phyloP scores from a whole-genome alignment of 2,113 vertebrate genomes.

The Melanerpes formicivorus region DNA sequence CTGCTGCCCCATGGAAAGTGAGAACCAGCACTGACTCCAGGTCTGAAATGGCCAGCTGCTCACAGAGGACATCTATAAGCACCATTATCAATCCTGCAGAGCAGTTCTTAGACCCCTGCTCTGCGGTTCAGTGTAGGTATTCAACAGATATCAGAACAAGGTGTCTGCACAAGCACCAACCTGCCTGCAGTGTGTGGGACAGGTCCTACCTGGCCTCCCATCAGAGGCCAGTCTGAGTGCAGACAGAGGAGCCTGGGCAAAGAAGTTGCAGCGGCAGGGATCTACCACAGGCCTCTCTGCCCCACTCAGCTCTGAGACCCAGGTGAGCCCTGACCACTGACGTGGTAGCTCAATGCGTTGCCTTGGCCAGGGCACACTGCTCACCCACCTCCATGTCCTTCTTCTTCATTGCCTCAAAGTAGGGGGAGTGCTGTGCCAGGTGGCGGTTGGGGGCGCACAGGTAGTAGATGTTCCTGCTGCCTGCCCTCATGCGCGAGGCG shows the following conservation, averaged over 20 bases:
- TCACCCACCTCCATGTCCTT: constrained; percentile 91
- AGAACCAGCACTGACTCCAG: background rate
- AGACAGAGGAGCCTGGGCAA: background rate
- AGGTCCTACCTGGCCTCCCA: background rate
- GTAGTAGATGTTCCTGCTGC: constrained; percentile 95
- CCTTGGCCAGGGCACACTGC: background rate
- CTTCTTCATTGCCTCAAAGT: constrained; percentile 96
- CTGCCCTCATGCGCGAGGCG: constrained; percentile 87
- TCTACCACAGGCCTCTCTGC: background rate
- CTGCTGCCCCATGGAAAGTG: background rate
- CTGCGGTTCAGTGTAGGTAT: background rate
- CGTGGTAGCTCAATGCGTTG: background rate
- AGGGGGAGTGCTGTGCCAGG: constrained; percentile 91
- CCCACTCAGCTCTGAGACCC: background rate
- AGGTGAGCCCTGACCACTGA: background rate
- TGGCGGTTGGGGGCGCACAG: constrained; percentile 92
- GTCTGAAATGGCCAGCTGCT: background rate
- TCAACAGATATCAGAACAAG: background rate
- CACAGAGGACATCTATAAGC: background rate
- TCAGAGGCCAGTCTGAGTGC: background rate
- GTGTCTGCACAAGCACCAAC: background rate
- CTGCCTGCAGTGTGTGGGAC: background rate
- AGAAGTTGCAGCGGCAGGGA: rapidly evolving
- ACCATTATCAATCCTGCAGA: background rate
- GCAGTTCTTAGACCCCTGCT: background rate